phyloP scores from a whole-genome alignment of 1,140 invertebrate species.

The Aphis gossypii region DNA sequence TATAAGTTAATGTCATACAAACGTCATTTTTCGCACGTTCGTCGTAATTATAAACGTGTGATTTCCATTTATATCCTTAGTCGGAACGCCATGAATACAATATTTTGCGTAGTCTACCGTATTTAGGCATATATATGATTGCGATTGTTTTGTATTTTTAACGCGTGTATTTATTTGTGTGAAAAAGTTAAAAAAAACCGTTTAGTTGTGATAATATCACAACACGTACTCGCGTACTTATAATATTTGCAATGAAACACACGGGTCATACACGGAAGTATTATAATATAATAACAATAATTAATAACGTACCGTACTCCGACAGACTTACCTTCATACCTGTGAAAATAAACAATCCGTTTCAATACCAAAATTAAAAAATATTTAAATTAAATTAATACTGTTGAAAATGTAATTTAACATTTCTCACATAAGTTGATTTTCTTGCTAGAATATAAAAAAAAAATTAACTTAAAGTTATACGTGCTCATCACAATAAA shows the following conservation, averaged over 20 bases:
- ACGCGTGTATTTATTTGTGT: neutral
- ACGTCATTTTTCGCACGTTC: conserved; percentile 1
- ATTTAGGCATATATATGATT: neutral
- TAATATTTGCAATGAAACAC: neutral
- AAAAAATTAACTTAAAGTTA: neutral
- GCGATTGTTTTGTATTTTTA: neutral
- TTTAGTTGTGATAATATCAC: neutral
- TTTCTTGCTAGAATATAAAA: neutral
- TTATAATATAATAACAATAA: neutral
- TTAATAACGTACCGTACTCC: neutral
- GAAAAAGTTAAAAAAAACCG: neutral
- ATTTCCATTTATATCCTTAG: neutral
- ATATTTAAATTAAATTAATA: neutral
- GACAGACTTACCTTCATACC: neutral
- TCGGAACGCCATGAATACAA: neutral
- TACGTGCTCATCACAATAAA: neutral
- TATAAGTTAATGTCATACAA: neutral
- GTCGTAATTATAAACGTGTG: neutral
- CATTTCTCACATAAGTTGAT: neutral
- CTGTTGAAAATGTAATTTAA: neutral
- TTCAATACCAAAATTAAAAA: neutral
- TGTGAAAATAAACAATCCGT: neutral
- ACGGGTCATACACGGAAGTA: neutral
- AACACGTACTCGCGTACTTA: neutral
- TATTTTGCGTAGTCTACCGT: neutral